Percentiles rank a stretch among this genome's conserved stretches.
Evolutionary conservation across 2,888 invertebrate species (phyloP).

Genomic region (Drosophila kanekoi): DNA sequence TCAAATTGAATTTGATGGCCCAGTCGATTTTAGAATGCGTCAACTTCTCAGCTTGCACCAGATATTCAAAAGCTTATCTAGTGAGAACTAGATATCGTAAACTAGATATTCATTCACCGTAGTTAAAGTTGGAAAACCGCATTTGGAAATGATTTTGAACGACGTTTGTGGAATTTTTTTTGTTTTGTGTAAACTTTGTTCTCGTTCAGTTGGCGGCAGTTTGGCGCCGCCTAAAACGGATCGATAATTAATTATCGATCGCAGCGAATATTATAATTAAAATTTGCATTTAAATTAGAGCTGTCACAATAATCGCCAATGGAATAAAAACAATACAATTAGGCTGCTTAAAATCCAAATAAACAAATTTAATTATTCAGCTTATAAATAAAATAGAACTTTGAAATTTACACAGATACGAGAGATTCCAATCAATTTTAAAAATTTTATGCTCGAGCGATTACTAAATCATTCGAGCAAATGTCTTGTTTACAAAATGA

Average conservation of each 20-base stretch:
- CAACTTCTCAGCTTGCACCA: slow-evolving; percentile 53
- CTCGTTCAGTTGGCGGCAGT: slow-evolving; percentile 43
- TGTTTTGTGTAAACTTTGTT: slow-evolving; percentile 19
- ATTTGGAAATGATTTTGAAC: slow-evolving; percentile 40
- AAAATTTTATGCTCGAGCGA: neutral
- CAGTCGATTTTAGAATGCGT: slow-evolving; percentile 18
- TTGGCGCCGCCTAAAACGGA: slow-evolving; percentile 56
- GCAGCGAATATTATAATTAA: slow-evolving; percentile 60
- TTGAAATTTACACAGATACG: slow-evolving; percentile 5
- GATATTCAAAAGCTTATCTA: slow-evolving; percentile 42
- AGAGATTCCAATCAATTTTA: slow-evolving; percentile 4
- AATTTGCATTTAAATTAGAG: slow-evolving; percentile 78
- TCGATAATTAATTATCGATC: slow-evolving; percentile 69
- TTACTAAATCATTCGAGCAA: slow-evolving; percentile 15
- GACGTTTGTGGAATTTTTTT: slow-evolving; percentile 50
- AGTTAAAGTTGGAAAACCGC: slow-evolving; percentile 54
- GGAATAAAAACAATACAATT: slow-evolving; percentile 36
- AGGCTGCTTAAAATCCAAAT: slow-evolving; percentile 22
- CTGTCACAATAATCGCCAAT: slow-evolving; percentile 57
- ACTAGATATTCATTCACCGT: slow-evolving; percentile 50
- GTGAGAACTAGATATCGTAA: slow-evolving; percentile 45
- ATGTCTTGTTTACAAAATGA: slow-evolving; percentile 35
- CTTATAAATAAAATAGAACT: slow-evolving; percentile 5
- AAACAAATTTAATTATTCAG: slow-evolving; percentile 31
- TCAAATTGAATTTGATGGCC: slow-evolving; percentile 54